Base-by-base conservation (phyloP, 2,888 invertebrate species). In the Atrina japonica region DNA sequence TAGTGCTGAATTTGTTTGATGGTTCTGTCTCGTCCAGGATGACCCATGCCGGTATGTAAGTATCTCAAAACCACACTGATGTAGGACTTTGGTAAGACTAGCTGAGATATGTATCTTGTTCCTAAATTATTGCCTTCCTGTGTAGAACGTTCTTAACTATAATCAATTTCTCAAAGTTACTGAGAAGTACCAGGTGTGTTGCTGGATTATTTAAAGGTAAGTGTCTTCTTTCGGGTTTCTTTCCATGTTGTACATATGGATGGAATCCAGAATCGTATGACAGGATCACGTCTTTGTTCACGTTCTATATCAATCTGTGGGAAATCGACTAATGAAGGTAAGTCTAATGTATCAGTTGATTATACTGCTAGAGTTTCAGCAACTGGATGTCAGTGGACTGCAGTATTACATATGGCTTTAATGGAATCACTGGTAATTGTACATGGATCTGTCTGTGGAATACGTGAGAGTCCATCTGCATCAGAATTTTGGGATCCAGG, bases 221-320 rank as follows among this genome's bases (percentile, higher is more conserved):
- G 47, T n/a, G 18, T 47, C 47, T 47, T n/a, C 21, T 47, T 47
- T 47, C 47, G 3, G 47, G 47, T 47, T 47, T 47, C 6, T 3
- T 5, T 18, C 47, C n/a, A 47, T 21, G 47, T 21, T 47, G 5
- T 9, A 47, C 47, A 47, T 47, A 21, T 18, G n/a, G 41, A 16
- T 11, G 9, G 47, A 18, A n/a, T 47, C 47, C 47, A 47, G 16
- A 47, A 47, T 47, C 47, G 5, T 21, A 47, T 18, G 16, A 47
- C 47, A 18, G 47, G 47, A 49, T 49, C 49, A n/a, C 23, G 21
- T 49, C 49, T 49, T 18, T 49, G 49, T 49, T 49, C 49, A n/a
- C 23, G 18, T 23, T n/a, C 9, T 11, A 18, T 23, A 18, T 49
- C 49, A 14, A 49, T 49, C 6, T 47, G 7, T n/a, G 47, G n/a